phyloP scores from a whole-genome alignment of 2,797 vertebrate species.

The Myripristis murdjan region DNA sequence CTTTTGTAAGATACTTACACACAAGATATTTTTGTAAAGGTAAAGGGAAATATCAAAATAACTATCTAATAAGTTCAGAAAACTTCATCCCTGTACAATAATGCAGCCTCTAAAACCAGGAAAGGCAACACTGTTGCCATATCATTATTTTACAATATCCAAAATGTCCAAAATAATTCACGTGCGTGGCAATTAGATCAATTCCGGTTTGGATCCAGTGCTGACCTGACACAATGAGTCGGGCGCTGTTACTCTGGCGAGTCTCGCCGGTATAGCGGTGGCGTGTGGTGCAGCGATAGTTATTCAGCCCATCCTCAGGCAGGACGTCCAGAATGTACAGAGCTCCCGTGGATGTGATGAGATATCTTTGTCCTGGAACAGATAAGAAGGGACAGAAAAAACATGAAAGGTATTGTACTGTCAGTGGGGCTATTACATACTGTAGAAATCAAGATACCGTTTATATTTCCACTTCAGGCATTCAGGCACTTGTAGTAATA shows the following conservation, averaged over 20 bases:
- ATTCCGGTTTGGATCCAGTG: slow-evolving; percentile 3
- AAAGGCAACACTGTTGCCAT: too few relatives aligned
- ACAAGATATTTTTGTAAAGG: too few relatives aligned
- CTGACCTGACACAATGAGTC: slow-evolving; percentile 97
- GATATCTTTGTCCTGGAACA: slow-evolving; percentile 97
- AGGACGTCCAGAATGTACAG: slow-evolving; percentile 99
- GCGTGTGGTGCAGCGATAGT: slow-evolving; percentile 97
- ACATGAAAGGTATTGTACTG: slow-evolving; percentile 25
- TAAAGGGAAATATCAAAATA: too few relatives aligned
- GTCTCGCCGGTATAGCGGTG: slow-evolving; percentile 99
- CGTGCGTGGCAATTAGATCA: neutral
- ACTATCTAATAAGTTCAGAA: too few relatives aligned
- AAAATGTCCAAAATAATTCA: neutral
- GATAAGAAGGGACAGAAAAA: slow-evolving; percentile 28
- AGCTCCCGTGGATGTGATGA: slow-evolving; percentile 99
- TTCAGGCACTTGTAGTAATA: neutral
- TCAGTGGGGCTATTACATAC: slow-evolving; percentile 8
- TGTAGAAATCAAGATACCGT: slow-evolving; percentile 37
- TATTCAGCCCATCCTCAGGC: slow-evolving; percentile 98
- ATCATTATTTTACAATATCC: too few relatives aligned
- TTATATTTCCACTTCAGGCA: neutral
- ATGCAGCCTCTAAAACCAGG: too few relatives aligned
- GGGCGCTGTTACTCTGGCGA: slow-evolving; percentile 97
- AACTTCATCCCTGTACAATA: too few relatives aligned
- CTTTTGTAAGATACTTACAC: too few relatives aligned